Percentiles rank a stretch among this genome's conserved stretches.
Conservation (phyloP, 2,113 vertebrate genomes). For the Fregetta grallaria region DNA sequence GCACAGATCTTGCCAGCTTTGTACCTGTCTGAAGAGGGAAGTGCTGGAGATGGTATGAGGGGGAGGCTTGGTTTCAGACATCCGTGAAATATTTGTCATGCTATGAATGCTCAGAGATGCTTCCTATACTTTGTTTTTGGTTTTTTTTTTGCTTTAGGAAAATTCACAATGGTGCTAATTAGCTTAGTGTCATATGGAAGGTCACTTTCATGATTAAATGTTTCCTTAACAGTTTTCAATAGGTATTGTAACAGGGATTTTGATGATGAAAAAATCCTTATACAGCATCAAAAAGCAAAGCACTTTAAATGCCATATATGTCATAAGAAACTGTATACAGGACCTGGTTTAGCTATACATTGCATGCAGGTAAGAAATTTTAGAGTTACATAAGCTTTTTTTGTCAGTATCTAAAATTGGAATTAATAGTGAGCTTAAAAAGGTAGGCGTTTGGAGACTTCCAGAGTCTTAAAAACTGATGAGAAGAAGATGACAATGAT, state of each 20-base stretch:
- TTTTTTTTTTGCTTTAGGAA: neutral
- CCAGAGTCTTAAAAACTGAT: neutral
- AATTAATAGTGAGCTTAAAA: neutral
- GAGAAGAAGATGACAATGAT: neutral
- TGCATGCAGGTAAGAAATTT: slow-evolving; percentile 92
- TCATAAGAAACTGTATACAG: slow-evolving; percentile 97
- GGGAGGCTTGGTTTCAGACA: neutral
- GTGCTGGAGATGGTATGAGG: neutral
- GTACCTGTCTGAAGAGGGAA: neutral
- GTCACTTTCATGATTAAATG: neutral
- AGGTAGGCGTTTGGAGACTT: neutral
- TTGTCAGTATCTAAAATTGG: neutral
- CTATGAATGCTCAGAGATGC: neutral
- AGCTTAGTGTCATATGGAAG: neutral
- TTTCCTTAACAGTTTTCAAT: slow-evolving; percentile 76
- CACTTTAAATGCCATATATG: slow-evolving; percentile 99
- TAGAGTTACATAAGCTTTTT: neutral
- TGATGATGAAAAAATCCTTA: slow-evolving; percentile 98
- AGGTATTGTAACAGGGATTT: slow-evolving; percentile 99
- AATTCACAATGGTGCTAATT: neutral
- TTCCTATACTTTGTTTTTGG: neutral
- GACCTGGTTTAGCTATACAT: slow-evolving; percentile 96
- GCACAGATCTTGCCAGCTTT: neutral
- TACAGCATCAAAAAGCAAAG: slow-evolving; percentile 98
- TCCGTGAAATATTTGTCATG: neutral